These are phyloP conservation scores for Drymonia ruficornis DNA, from an alignment of 2,888 invertebrate species.

Conservation along the genomic window DNA sequence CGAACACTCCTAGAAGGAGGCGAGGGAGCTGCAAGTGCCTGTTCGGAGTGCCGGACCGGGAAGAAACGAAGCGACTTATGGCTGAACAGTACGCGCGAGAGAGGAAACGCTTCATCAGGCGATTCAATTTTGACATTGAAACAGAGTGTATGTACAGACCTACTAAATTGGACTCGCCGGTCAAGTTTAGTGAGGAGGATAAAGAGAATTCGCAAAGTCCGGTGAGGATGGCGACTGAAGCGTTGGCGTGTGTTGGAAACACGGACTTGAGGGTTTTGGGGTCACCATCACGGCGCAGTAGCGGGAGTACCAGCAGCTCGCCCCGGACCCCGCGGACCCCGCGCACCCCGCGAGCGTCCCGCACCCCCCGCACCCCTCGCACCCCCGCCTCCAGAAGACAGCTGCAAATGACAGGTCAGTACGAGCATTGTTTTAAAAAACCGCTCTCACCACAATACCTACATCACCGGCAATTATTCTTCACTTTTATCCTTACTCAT, in stretches of 20 bases:
- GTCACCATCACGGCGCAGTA: constrained; percentile 69
- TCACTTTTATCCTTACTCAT: constrained; percentile 6
- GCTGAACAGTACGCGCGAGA: constrained; percentile 85
- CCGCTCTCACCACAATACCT: neutral
- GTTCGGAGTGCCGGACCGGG: constrained; percentile 85
- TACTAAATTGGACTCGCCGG: constrained; percentile 72
- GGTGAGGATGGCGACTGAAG: constrained; percentile 65
- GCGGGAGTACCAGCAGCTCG: constrained; percentile 56
- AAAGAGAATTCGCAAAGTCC: constrained; percentile 69
- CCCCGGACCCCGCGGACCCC: constrained; percentile 69
- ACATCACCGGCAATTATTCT: constrained; percentile 25
- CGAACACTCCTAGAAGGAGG: constrained; percentile 70
- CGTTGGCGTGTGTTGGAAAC: constrained; percentile 72
- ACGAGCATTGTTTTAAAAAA: constrained; percentile 25
- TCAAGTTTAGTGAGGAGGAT: constrained; percentile 74
- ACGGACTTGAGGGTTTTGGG: constrained; percentile 72
- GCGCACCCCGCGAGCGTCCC: constrained; percentile 63
- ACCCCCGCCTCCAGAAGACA: constrained; percentile 80
- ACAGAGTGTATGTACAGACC: constrained; percentile 72
- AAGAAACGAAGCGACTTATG: constrained; percentile 84
- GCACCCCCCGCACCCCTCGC: constrained; percentile 75
- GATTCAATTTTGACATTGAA: constrained; percentile 86
- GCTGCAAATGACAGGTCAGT: constrained; percentile 82
- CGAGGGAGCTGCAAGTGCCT: constrained; percentile 84
- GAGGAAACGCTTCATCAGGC: constrained; percentile 82